Base-by-base conservation (phyloP, 2,888 invertebrate genomes). In the Drosophila emarginata region DNA sequence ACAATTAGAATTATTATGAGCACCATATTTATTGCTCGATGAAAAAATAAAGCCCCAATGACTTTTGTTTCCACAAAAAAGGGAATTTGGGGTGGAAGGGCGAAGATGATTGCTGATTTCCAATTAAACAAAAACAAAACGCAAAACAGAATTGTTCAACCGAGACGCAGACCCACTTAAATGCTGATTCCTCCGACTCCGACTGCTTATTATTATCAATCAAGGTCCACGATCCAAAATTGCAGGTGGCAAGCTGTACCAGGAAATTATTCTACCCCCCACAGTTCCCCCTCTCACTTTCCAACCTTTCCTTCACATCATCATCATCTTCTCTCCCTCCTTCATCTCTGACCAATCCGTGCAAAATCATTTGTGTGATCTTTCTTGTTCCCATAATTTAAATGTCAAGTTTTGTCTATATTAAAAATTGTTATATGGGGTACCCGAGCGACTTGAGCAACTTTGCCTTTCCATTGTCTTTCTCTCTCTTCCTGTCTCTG, bases 361-460 rank as follows among this genome's bases (percentile, higher is more conserved):
- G 53, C 61, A 63, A 66, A 64, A 63, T 40, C 15, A 37, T 64
- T 64, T 63, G 56, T 75, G 63, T 72, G 57, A 84, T 53, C 68
- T 80, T 72, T 84, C 78, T 79, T 79, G 86, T 91, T 91, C 91
- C 91, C 90, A 91, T 91, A 91, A 91, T 91, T 91, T 91, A 91
- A 88, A 81, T 90, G 91, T 91, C 91, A 90, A 89, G 90, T 88
- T 90, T 89, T 85, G 90, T 89, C 88, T 90, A 91, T 91, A 91
- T 89, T 91, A 79, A 91, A 90, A 89, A 90, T 89, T 88, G 57
- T 64, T 74, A n/a, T 37, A n/a, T 37, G n/a, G 37, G 66, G 50
- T 64, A 58, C 57, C 65, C 52, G 39, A 45, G 61, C 50, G 28
- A 56, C 21, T 21, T 28, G 36, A 9, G 15, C 18, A 53, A 26